Base-by-base conservation (phyloP, 2,797 vertebrate species). In the Hipposideros larvatus region DNA sequence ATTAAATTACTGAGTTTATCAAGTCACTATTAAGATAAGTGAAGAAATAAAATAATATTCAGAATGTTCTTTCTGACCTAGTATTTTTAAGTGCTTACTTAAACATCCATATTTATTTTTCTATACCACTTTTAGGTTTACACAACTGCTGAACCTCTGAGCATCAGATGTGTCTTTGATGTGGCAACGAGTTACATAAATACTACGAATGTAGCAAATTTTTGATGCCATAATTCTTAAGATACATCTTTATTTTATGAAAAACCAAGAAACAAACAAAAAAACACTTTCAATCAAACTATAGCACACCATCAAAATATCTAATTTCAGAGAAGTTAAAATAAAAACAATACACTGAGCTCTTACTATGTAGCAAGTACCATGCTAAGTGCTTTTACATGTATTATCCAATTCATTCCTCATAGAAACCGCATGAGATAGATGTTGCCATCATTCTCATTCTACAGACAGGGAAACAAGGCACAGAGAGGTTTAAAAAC, bases 261-360 rank as follows among this genome's bases (percentile, higher is more conserved):
- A 89, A 86, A 21, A 83, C 1, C 34, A 75, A 94, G 41, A 89
- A 80, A 73, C n/a, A 78, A 92, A 92, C 37, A 84, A 90, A 57
- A 68, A 11, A 5, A 2, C 31, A 41, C 79, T 86, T 88, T 96
- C 59, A 74, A 80, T 80, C 31, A 48, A 74, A 97, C 93, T 46
- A 19, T 1, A 55, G 31, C 13, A 79, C 43, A 83, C 71, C 31
- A 65, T 65, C n/a, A 87, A 89, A 94, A 68, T 48, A 87, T 43
- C 37, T 78, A 46, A 90, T 71, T 77, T 90, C 61, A 87, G 41
- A 86, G n/a, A 91, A 63, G n/a, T 80, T 61, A 80, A 84, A 75
- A 48, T n/a, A 28, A 26, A 59, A 59, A 71, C 71, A 22, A 53
- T n/a, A 74, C 22, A 90, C 0, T 66, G 46, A 80, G 6, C n/a